Percentiles rank a stretch among this genome's conserved stretches.
phyloP scores from a whole-genome alignment of 2,113 vertebrate genomes.

The Lichenostomus cassidix region DNA sequence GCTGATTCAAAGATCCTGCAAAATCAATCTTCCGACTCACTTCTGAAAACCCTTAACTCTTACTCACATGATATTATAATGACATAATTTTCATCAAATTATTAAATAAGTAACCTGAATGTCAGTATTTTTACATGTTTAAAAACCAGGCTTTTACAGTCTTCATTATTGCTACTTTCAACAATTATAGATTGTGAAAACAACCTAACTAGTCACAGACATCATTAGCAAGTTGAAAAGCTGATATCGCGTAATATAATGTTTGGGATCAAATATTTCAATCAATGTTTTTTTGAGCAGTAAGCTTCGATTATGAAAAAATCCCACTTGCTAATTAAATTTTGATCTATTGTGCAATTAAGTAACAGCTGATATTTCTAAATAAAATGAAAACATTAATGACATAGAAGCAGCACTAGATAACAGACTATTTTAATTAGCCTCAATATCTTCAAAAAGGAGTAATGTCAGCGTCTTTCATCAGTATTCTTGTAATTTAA shows the following conservation, averaged over 20 bases:
- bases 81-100: not conserved
- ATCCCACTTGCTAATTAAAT: not conserved
- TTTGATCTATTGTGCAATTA: not conserved
- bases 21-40: not conserved
- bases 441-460: not conserved
- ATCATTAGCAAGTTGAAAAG: conserved; percentile 17
- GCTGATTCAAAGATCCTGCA: not conserved
- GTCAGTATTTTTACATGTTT: not conserved
- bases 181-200: not conserved
- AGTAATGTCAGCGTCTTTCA: not conserved
- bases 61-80: not conserved
- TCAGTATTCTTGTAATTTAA: not conserved
- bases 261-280: not conserved
- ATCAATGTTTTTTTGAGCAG: not conserved
- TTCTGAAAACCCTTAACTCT: not conserved
- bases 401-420: not conserved
- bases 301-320: not conserved
- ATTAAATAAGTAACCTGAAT: not conserved
- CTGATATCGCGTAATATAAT: not conserved
- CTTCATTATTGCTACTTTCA: not conserved
- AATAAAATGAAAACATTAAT: not conserved
- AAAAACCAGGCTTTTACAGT: not conserved
- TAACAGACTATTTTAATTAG: not conserved
- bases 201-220: not conserved
- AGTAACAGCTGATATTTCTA: conserved; percentile 4